A percentile compares a stretch with the other conserved stretches of the same genome.
phyloP scores from a whole-genome alignment of 2,113 vertebrate species.

The Notothenia rossii region DNA sequence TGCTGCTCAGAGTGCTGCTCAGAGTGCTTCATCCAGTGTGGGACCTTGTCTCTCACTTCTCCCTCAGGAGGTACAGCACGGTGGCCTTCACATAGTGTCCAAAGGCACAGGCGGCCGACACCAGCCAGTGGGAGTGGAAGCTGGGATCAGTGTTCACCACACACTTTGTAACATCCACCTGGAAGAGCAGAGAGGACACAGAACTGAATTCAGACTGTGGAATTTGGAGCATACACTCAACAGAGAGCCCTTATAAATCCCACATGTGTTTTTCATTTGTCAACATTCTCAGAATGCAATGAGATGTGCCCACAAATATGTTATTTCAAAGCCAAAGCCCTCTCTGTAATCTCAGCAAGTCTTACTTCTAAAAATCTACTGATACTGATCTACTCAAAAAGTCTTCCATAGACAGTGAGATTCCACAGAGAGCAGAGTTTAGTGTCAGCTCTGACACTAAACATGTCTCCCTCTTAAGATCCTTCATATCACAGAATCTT shows the following conservation, averaged over 20 bases:
- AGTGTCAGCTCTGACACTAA: constrained; percentile 52
- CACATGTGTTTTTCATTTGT: constrained; percentile 25
- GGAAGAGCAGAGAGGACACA: constrained; percentile 38
- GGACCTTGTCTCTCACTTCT: constrained; percentile 88
- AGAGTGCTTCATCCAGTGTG: not conserved
- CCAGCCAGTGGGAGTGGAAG: constrained; percentile 92
- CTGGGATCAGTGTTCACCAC: constrained; percentile 92
- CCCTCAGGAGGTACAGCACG: constrained; percentile 91
- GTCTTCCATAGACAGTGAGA: constrained; percentile 36
- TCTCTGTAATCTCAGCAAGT: constrained; percentile 41
- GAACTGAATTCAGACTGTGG: not conserved
- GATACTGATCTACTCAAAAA: constrained; percentile 8
- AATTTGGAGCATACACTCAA: not conserved
- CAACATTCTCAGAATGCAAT: constrained; percentile 6
- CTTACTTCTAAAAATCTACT: constrained; percentile 29
- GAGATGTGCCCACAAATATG: constrained; percentile 44
- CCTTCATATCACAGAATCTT: constrained; percentile 1
- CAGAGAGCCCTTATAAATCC: not conserved
- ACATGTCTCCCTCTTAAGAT: constrained; percentile 39
- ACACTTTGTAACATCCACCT: constrained; percentile 94
- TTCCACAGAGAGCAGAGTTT: constrained; percentile 33
- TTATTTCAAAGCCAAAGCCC: constrained; percentile 39
- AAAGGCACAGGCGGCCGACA: constrained; percentile 86
- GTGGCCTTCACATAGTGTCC: constrained; percentile 92
- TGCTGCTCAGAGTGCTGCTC: constrained; percentile 17